phyloP scores from a whole-genome alignment of 1,140 invertebrate species.

The Protaetia brevitarsis region DNA sequence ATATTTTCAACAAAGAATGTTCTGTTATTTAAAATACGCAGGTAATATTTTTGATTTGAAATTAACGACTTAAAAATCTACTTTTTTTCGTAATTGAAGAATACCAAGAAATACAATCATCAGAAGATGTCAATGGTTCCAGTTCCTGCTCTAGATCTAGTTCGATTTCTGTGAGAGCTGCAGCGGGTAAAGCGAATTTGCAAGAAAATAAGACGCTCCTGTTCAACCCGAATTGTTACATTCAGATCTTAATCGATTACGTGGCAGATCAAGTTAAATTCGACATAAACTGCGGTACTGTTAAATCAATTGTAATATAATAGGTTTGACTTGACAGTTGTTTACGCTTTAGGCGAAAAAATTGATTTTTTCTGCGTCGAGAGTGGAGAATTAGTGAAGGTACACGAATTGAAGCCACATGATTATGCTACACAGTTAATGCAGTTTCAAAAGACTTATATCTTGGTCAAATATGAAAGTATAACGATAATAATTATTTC shows the following conservation, averaged over 20 bases:
- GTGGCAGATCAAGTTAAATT: not conserved
- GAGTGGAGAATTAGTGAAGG: not conserved
- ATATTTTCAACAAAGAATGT: no score
- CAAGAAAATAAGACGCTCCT: not conserved
- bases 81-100: no score
- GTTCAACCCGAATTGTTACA: not conserved
- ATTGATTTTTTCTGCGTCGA: not conserved
- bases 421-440: not conserved
- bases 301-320: no score
- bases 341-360: not conserved
- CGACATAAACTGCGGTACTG: not conserved
- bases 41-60: not conserved
- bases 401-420: not conserved
- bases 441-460: not conserved
- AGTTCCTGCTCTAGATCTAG: no score
- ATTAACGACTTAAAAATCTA: no score
- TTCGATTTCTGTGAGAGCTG: not conserved
- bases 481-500: not conserved
- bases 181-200: not conserved
- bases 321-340: no score
- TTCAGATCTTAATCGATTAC: not conserved
- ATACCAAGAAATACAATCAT: no score
- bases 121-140: no score
- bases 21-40: slow-evolving; percentile 2
- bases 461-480: not conserved